Conservation (phyloP, 2,797 vertebrate genomes). For the Acipenser ruthenus region DNA sequence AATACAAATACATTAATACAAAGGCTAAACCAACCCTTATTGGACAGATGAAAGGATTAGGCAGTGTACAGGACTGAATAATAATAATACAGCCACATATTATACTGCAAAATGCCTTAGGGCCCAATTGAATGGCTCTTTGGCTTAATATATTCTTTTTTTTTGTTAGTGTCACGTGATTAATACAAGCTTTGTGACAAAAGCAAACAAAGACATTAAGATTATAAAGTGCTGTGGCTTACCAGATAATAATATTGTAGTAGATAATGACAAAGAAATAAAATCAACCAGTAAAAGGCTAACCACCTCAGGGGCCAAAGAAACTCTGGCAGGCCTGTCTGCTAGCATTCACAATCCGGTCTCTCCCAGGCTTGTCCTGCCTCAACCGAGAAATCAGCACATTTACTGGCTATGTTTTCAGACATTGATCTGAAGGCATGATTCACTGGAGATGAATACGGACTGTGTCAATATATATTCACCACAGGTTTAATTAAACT, state of each 20-base stretch:
- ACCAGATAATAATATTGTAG: too few relatives aligned
- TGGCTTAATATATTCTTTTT: too few relatives aligned
- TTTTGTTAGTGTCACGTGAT: too few relatives aligned
- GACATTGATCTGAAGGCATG: not conserved
- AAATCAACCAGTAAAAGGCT: too few relatives aligned
- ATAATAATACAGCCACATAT: too few relatives aligned
- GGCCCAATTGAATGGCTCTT: too few relatives aligned
- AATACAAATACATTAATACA: not conserved
- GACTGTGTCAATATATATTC: constrained; percentile 5
- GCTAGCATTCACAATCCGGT: constrained; percentile 2
- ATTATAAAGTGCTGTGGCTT: too few relatives aligned
- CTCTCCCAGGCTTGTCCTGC: constrained; percentile 6
- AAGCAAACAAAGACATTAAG: too few relatives aligned
- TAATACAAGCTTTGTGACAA: too few relatives aligned
- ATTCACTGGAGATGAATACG: not conserved
- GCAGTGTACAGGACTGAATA: too few relatives aligned
- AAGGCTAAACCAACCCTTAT: not conserved
- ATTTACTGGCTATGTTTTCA: constrained; percentile 5
- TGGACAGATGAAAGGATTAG: not conserved
- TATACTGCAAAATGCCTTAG: too few relatives aligned
- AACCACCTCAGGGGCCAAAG: not conserved
- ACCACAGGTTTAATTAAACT: constrained; percentile 8
- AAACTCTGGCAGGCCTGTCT: not conserved
- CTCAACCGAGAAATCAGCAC: constrained; percentile 14
- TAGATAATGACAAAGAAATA: too few relatives aligned